Conservation (phyloP, 2,888 invertebrate genomes). For the Acronicta psi region DNA sequence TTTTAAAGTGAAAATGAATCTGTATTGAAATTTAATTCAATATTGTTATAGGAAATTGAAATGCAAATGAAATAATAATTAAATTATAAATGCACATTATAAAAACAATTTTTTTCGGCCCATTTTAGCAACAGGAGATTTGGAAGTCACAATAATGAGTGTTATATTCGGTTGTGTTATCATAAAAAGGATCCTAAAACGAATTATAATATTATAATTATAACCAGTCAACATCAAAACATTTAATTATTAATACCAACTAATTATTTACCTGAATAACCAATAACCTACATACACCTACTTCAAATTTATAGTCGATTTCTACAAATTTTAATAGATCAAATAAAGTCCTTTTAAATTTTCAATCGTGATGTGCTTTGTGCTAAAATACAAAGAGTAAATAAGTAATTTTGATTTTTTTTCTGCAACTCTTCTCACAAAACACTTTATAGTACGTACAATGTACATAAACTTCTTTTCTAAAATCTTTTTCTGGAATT, state of each 20-base stretch:
- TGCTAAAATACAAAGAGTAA: constrained; percentile 31
- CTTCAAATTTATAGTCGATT: constrained; percentile 33
- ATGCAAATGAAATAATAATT: constrained; percentile 36
- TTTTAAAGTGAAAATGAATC: background rate
- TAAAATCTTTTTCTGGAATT: constrained; percentile 6
- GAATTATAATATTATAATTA: constrained; percentile 37
- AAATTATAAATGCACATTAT: constrained; percentile 54
- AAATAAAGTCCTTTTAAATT: constrained; percentile 8
- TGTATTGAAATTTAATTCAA: constrained; percentile 27
- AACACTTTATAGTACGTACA: background rate
- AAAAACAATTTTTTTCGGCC: constrained; percentile 43
- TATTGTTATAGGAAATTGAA: constrained; percentile 1
- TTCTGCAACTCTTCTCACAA: constrained; percentile 4
- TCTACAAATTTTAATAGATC: constrained; percentile 26
- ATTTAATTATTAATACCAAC: constrained; percentile 32
- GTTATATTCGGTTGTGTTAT: constrained; percentile 31
- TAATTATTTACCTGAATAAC: constrained; percentile 32
- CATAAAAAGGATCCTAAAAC: constrained; percentile 34
- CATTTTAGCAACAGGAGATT: constrained; percentile 39
- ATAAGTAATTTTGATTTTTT: no score
- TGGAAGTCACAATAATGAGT: constrained; percentile 43
- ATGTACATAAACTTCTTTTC: no score
- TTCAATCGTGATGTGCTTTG: constrained; percentile 40
- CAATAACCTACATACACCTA: constrained; percentile 18
- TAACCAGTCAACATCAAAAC: constrained; percentile 47